Conservation (phyloP, 1,140 invertebrate species). For the Procambarus virginalis region DNA sequence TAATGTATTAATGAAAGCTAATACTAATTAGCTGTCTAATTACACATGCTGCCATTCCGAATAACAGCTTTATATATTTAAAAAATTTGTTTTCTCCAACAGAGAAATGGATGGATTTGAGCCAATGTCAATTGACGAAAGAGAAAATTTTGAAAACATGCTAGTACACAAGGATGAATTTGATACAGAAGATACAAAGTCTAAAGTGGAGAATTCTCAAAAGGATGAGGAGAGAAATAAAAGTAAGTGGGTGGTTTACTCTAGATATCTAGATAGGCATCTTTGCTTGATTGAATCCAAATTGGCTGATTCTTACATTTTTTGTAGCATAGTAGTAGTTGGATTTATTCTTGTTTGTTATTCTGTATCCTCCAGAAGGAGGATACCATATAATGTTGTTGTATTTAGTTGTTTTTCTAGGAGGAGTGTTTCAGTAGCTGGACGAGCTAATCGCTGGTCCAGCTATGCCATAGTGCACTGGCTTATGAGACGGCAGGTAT, state of each 20-base stretch:
- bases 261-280: too few relatives aligned
- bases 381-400: too few relatives aligned
- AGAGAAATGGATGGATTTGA: conserved; percentile 20
- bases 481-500: too few relatives aligned
- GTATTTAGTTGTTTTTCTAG: too few relatives aligned
- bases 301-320: too few relatives aligned
- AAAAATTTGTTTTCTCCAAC: not conserved
- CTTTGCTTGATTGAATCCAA: too few relatives aligned
- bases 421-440: too few relatives aligned
- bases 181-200: conserved; percentile 22
- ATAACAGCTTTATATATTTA: not conserved
- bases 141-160: not conserved
- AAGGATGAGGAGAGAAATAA: conserved; percentile 50
- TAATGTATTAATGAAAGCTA: not conserved
- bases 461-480: too few relatives aligned
- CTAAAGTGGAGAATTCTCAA: not conserved
- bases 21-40: not conserved
- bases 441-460: too few relatives aligned
- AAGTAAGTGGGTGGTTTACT: conserved; percentile 8
- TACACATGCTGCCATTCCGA: not conserved
- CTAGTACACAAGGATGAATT: conserved; percentile 23
- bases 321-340: too few relatives aligned
- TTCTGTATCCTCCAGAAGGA: too few relatives aligned
- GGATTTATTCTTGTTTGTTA: too few relatives aligned
- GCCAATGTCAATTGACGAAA: conserved; percentile 19